Conservation (phyloP, 2,797 vertebrate species). For the Lithobates sylvaticus region DNA sequence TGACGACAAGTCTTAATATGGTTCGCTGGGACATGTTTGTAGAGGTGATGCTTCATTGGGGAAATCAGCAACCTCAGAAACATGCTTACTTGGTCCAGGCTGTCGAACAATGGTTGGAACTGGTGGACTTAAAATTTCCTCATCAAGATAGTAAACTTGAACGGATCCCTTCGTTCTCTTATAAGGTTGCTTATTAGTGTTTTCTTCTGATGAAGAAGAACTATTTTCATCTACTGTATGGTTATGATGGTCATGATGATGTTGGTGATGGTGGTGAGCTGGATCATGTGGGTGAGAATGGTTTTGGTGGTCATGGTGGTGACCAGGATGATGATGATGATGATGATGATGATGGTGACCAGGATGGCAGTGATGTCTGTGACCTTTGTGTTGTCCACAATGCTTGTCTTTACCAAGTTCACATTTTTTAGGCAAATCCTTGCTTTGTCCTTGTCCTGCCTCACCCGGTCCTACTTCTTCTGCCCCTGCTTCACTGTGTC, state of each 20-base stretch:
- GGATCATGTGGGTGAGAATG: neutral
- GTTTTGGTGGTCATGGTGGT: neutral
- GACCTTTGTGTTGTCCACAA: neutral
- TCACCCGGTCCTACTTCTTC: neutral
- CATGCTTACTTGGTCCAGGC: neutral
- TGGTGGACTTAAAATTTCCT: slow-evolving; percentile 5
- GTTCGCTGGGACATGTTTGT: slow-evolving; percentile 24
- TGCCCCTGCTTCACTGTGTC: neutral
- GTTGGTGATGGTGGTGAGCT: slow-evolving; percentile 24
- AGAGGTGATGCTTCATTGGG: slow-evolving; percentile 21
- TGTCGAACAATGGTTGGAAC: neutral
- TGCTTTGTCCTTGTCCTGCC: neutral
- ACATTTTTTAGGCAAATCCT: neutral
- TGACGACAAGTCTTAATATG: neutral
- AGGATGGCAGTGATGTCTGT: neutral
- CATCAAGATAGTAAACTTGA: neutral
- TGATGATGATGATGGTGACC: slow-evolving; percentile 13
- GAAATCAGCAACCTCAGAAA: slow-evolving; percentile 4
- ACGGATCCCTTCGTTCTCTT: slow-evolving; percentile 24
- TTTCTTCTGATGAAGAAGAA: slow-evolving; percentile 55
- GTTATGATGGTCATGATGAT: slow-evolving; percentile 26
- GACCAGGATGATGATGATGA: neutral
- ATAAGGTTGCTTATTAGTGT: slow-evolving; percentile 5
- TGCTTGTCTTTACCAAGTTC: neutral
- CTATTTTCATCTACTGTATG: neutral